Evolutionary conservation across 2,888 invertebrate species (phyloP).

Genomic region (Stenodera caucasica): DNA sequence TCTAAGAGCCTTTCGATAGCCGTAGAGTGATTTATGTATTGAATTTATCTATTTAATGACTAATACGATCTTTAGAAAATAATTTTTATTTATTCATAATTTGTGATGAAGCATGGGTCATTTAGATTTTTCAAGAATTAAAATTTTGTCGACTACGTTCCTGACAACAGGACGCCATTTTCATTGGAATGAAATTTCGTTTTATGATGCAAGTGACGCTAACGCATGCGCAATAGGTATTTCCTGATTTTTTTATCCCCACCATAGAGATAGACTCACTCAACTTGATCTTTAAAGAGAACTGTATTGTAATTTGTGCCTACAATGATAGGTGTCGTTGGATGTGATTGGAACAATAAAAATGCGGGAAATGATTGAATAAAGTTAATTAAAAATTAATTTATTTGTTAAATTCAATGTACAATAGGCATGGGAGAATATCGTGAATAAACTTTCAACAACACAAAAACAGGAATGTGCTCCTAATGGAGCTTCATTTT

Average conservation of each 20-base stretch:
- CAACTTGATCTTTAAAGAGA: too few species aligned
- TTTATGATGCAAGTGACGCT: too few species aligned
- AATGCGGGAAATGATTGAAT: too few species aligned
- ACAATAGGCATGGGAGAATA: not conserved
- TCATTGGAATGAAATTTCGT: conserved; percentile 30
- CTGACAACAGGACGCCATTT: conserved; percentile 54
- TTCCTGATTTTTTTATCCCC: not conserved
- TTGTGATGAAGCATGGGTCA: conserved; percentile 53
- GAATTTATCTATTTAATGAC: conserved; percentile 31
- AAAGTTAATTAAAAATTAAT: too few species aligned
- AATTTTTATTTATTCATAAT: conserved; percentile 42
- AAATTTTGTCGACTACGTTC: conserved; percentile 48
- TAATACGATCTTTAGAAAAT: conserved; percentile 22
- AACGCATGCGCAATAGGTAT: not conserved
- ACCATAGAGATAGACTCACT: too few species aligned
- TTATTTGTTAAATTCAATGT: not conserved
- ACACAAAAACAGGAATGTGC: conserved; percentile 22
- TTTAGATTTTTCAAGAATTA: conserved; percentile 47
- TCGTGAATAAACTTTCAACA: not conserved
- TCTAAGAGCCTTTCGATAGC: conserved; percentile 30
- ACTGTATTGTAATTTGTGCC: too few species aligned
- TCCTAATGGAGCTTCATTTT: not conserved
- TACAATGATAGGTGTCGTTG: not conserved
- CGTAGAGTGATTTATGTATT: conserved; percentile 18
- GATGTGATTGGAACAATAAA: too few species aligned